Evolutionary conservation across 2,888 invertebrate genomes (phyloP), one percentile per base, ranked within the genome.

Genomic region (Bruchidius siliquastri): DNA sequence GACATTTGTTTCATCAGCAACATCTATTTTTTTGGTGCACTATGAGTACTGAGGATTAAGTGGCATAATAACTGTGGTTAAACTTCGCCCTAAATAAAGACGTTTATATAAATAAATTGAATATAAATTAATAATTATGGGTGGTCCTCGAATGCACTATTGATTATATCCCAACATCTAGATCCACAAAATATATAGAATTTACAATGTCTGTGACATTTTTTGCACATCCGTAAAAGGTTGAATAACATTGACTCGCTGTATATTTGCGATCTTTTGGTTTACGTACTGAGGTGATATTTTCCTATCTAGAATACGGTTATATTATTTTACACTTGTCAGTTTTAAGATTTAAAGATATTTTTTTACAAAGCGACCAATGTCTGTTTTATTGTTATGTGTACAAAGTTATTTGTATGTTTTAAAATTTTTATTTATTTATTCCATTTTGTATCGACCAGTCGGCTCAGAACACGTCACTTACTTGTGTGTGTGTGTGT

Each of bases 301-400:
- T 26, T 26, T 49, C 49, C 49, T 49, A 49, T 13, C 8, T 49
- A 49, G 49, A 13, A 49, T 49, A 49, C 49, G 13, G 49, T 49
- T 18, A 26, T 26, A 26, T 26, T 26, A 49, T 49, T 49, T 49
- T 49, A 13, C 49, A 1, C 8, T 3, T 13, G 49, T 49, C 49
- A 49, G 13, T 74, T 76, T 76, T 76, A 75, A 75, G 74, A 74
- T 74, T 67, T 73, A 72, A 75, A 73, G 69, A 73, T 76, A 73
- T 77, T 70, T 71, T 22, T 73, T 73, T 49, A 49, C 49, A 49
- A 49, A 49, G 49, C 49, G 49, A 49, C 49, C 49, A 73, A 77
- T 76, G 74, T 76, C 71, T 76, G 73, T 77, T 76, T 72, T 71
- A 71, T 74, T 74, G 68, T 76, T 73, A 76, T 76, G 71, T 73